These are phyloP conservation scores for Saccopteryx bilineata DNA, from an alignment of 2,113 vertebrate genomes.

Conservation along the genomic window DNA sequence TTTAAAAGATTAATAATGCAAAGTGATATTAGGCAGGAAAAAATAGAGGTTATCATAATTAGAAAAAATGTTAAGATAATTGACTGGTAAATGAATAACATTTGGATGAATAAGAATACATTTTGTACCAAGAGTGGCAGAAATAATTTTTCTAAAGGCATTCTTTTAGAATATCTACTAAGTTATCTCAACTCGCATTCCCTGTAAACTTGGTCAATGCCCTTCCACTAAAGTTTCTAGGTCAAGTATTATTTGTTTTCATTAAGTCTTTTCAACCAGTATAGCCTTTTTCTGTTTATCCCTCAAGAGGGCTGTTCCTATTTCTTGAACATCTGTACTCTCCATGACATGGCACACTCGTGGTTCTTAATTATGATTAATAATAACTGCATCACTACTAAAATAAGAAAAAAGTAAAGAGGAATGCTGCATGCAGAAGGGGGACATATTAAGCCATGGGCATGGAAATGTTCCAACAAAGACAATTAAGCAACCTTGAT, in stretches of 20 bases:
- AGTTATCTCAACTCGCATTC: neutral
- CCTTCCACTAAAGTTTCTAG: neutral
- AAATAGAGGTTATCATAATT: too few species aligned
- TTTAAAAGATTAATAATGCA: too few species aligned
- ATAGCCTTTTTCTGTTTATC: neutral
- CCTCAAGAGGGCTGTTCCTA: neutral
- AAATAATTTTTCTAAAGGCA: neutral
- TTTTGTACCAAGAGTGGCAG: neutral
- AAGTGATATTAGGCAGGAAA: too few species aligned
- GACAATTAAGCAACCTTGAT: neutral
- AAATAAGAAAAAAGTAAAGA: slow-evolving; percentile 16
- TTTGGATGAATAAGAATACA: neutral
- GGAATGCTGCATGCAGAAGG: neutral
- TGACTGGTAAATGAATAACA: neutral
- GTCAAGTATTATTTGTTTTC: neutral
- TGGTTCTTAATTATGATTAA: neutral
- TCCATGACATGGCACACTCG: neutral
- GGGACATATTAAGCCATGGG: neutral
- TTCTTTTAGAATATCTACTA: neutral
- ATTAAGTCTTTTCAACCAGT: neutral
- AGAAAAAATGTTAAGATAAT: neutral
- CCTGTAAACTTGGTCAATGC: neutral
- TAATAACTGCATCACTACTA: neutral
- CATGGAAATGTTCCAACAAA: slow-evolving; percentile 1
- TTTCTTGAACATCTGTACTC: neutral